phyloP scores from a whole-genome alignment of 2,113 vertebrate species.

The Falco punctatus region DNA sequence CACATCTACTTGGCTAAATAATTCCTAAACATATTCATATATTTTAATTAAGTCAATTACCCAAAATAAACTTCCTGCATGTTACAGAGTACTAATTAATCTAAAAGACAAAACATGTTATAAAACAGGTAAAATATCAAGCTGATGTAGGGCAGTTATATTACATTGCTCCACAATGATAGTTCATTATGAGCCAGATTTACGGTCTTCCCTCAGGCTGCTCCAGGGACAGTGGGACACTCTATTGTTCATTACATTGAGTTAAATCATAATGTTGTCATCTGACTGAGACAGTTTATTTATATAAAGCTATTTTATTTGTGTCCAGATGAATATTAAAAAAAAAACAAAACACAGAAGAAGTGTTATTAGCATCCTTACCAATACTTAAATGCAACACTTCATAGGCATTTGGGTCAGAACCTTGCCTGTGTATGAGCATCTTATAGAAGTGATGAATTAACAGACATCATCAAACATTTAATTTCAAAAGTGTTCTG shows the following conservation, averaged over 20 bases:
- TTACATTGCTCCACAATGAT: background rate
- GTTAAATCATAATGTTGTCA: background rate
- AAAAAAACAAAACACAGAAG: background rate
- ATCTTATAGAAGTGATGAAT: background rate
- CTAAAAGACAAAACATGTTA: background rate
- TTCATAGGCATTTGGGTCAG: background rate
- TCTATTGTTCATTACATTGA: background rate
- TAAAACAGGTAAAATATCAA: background rate
- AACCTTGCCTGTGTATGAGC: background rate
- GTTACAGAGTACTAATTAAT: background rate
- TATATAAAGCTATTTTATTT: background rate
- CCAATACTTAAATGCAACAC: background rate
- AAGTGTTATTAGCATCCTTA: background rate
- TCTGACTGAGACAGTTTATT: background rate
- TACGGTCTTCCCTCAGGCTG: background rate
- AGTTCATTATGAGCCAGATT: background rate
- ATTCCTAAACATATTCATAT: background rate
- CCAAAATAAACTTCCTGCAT: background rate
- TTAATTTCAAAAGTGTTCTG: background rate
- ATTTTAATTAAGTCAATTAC: background rate
- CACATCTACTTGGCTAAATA: background rate
- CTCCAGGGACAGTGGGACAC: background rate
- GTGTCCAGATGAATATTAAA: background rate
- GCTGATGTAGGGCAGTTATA: background rate
- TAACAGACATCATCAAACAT: background rate